These are phyloP conservation scores for Heterohyrax brucei DNA, from an alignment of 2,797 vertebrate genomes.

Conservation along the genomic window DNA sequence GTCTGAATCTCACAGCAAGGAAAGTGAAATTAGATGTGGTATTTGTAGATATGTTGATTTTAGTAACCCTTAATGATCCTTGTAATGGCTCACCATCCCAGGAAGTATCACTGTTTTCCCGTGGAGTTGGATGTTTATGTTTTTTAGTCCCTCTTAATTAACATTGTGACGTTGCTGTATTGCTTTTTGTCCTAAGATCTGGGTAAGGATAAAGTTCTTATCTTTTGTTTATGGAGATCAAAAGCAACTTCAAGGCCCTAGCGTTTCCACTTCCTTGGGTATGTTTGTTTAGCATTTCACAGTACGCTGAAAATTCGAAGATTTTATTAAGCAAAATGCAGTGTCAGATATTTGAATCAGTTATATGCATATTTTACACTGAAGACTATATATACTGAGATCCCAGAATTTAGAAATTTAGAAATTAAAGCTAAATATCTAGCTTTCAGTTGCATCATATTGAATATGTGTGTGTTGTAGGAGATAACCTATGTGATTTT, in stretches of 20 bases:
- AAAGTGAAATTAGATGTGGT: not conserved
- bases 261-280: not conserved
- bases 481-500: not conserved
- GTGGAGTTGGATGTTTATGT: too few species aligned
- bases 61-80: not conserved
- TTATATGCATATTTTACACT: not conserved
- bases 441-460: not conserved
- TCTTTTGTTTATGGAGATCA: constrained; percentile 62
- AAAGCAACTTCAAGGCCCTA: not conserved
- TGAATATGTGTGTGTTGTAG: not conserved
- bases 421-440: constrained; percentile 5
- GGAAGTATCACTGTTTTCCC: not conserved
- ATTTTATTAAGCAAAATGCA: not conserved
- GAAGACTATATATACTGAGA: not conserved
- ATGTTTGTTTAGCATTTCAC: constrained; percentile 1
- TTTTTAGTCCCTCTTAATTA: not conserved
- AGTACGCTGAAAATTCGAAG: constrained; percentile 6
- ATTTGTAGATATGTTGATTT: not conserved
- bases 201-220: not conserved
- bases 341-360: constrained; percentile 41
- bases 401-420: constrained; percentile 35
- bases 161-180: not conserved
- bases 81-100: not conserved
- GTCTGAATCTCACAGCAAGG: not conserved
- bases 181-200: constrained; percentile 11